These are phyloP conservation scores for Xenopus borealis DNA, from an alignment of 2,113 vertebrate genomes.

Conservation along the genomic window DNA sequence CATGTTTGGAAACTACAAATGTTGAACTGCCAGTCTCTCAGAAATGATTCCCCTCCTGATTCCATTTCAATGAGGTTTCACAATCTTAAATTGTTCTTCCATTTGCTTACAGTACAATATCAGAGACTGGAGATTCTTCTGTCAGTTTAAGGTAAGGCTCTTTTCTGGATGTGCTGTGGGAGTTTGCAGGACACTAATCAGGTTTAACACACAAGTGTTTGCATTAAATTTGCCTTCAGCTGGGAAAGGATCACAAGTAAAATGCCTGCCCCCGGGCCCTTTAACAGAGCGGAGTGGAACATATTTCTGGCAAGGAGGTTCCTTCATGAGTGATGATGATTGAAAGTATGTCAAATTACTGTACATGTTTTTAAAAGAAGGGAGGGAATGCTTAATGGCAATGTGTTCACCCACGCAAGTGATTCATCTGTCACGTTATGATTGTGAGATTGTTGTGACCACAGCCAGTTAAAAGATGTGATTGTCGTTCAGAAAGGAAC, in stretches of 20 bases:
- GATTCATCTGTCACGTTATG: constrained; percentile 55
- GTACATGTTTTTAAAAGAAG: constrained; percentile 51
- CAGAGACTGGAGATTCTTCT: constrained; percentile 29
- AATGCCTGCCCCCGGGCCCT: constrained; percentile 42
- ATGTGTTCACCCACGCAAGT: constrained; percentile 53
- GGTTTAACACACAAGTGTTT: constrained; percentile 17
- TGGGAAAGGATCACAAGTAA: constrained; percentile 30
- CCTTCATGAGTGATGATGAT: constrained; percentile 54
- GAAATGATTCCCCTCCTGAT: neutral
- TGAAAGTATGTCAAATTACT: constrained; percentile 46
- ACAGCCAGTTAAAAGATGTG: constrained; percentile 51
- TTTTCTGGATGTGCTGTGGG: constrained; percentile 3
- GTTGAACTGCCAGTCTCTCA: neutral
- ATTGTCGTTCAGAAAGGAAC: constrained; percentile 28
- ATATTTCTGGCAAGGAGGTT: constrained; percentile 47
- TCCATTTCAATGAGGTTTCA: neutral
- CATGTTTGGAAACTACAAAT: neutral
- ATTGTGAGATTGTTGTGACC: constrained; percentile 56
- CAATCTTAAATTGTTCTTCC: neutral
- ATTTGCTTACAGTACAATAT: constrained; percentile 23
- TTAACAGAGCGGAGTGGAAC: constrained; percentile 38
- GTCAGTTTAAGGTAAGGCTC: constrained; percentile 18
- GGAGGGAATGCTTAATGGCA: constrained; percentile 41
- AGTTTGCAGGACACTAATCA: constrained; percentile 9
- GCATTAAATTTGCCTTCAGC: constrained; percentile 36